Evolutionary conservation across 2,797 vertebrate genomes (phyloP).

Genomic region (Sebastes elongatus): DNA sequence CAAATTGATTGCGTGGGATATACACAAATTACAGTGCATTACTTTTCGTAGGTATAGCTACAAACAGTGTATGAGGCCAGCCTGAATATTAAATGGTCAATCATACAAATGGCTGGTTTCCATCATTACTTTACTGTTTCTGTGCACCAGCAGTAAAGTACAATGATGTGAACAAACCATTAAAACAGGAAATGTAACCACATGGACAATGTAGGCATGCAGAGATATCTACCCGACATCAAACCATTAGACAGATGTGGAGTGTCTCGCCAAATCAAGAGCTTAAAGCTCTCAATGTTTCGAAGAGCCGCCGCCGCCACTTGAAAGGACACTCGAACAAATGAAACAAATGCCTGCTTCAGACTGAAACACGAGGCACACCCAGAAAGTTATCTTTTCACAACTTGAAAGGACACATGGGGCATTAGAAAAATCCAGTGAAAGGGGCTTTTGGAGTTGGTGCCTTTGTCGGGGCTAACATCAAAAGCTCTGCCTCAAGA

Average conservation of each 20-base stretch:
- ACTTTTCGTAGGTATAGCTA: neutral
- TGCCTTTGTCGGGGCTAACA: conserved; percentile 76
- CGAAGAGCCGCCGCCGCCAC: conserved; percentile 30
- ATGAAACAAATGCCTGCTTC: conserved; percentile 68
- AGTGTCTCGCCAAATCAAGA: conserved; percentile 39
- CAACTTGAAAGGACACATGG: conserved; percentile 70
- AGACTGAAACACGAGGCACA: conserved; percentile 65
- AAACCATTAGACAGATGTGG: conserved; percentile 26
- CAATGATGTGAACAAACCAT: neutral
- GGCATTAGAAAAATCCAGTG: conserved; percentile 68
- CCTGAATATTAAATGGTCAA: conserved; percentile 14
- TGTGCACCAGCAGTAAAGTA: neutral
- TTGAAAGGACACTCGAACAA: conserved; percentile 68
- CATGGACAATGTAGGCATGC: neutral
- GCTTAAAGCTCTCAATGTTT: conserved; percentile 39
- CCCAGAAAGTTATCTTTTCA: conserved; percentile 76
- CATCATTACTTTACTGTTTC: conserved; percentile 4
- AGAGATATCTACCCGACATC: conserved; percentile 14
- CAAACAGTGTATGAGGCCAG: neutral
- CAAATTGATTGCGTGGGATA: neutral
- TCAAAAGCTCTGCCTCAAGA: conserved; percentile 76
- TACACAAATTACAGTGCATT: neutral
- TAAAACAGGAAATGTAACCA: conserved; percentile 11
- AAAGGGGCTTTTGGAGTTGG: conserved; percentile 71
- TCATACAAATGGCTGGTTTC: conserved; percentile 16